Evolutionary conservation across 2,888 invertebrate genomes (phyloP).

Genomic region (Heliconius cydno): DNA sequence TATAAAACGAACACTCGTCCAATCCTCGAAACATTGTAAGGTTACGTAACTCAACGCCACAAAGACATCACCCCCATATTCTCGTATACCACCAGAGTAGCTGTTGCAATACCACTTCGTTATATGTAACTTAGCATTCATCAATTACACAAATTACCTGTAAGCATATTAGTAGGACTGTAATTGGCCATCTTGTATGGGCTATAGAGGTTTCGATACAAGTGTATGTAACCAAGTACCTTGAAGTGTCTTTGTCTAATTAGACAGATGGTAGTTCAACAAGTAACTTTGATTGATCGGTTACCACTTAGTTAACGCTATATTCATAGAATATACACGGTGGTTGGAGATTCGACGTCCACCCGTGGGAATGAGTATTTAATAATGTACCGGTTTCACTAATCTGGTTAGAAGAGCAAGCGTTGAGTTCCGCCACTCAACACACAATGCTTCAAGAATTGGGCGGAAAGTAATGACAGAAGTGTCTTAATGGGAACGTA

Average conservation of each 20-base stretch:
- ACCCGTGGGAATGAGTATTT: not conserved
- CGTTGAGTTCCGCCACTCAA: not conserved
- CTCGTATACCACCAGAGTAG: too few relatives aligned
- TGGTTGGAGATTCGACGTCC: not conserved
- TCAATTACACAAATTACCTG: constrained; percentile 6
- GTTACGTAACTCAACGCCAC: not conserved
- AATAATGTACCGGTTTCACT: not conserved
- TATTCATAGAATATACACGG: not conserved
- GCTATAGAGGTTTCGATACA: not conserved
- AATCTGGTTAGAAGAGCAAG: too few relatives aligned
- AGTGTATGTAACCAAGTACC: not conserved
- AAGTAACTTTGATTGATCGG: not conserved
- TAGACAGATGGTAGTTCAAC: not conserved
- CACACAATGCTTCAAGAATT: not conserved
- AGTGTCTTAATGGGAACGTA: too few relatives aligned
- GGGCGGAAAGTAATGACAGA: not conserved
- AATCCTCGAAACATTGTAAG: not conserved
- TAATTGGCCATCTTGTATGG: not conserved
- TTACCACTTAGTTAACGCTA: not conserved
- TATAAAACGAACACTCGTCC: too few relatives aligned
- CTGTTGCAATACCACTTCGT: not conserved
- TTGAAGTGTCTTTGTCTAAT: not conserved
- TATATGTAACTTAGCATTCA: not conserved
- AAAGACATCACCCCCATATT: not conserved
- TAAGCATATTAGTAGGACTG: not conserved